These are phyloP conservation scores for Hozukius guyotensis DNA, from an alignment of 2,797 vertebrate species.

Conservation along the genomic window DNA sequence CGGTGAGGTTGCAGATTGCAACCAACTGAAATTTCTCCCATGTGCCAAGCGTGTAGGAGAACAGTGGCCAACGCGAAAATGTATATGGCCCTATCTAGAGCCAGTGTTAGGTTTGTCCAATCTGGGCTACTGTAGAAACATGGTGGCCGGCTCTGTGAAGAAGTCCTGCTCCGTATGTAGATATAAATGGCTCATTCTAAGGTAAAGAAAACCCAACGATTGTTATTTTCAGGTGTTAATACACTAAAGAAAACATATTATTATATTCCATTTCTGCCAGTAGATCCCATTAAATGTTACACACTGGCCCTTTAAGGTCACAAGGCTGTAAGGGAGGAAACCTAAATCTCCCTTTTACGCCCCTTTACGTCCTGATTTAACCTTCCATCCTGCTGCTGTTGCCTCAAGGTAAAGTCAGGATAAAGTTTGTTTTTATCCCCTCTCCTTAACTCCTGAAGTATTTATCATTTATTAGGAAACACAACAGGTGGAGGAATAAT, in stretches of 20 bases:
- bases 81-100: too few relatives aligned
- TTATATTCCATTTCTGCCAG: neutral
- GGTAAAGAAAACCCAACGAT: neutral
- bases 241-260: neutral
- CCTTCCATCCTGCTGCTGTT: constrained; percentile 27
- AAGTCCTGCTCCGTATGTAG: neutral
- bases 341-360: neutral
- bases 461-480: constrained; percentile 40
- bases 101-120: too few relatives aligned
- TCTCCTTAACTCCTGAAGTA: constrained; percentile 12
- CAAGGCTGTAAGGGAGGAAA: neutral
- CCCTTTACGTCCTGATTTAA: constrained; percentile 25
- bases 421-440: constrained; percentile 40
- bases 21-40: too few relatives aligned
- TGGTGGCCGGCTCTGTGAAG: too few relatives aligned
- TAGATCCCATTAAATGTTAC: neutral
- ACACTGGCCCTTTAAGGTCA: constrained; percentile 7
- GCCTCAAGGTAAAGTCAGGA: constrained; percentile 58
- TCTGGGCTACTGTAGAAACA: too few relatives aligned
- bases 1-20: too few relatives aligned
- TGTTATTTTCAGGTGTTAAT: neutral
- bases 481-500: constrained; percentile 65
- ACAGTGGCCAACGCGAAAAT: too few relatives aligned
- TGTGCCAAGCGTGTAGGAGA: too few relatives aligned
- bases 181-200: neutral